These are phyloP conservation scores for Lagocephalus sceleratus DNA, from an alignment of 2,797 vertebrate species.

Conservation along the genomic window DNA sequence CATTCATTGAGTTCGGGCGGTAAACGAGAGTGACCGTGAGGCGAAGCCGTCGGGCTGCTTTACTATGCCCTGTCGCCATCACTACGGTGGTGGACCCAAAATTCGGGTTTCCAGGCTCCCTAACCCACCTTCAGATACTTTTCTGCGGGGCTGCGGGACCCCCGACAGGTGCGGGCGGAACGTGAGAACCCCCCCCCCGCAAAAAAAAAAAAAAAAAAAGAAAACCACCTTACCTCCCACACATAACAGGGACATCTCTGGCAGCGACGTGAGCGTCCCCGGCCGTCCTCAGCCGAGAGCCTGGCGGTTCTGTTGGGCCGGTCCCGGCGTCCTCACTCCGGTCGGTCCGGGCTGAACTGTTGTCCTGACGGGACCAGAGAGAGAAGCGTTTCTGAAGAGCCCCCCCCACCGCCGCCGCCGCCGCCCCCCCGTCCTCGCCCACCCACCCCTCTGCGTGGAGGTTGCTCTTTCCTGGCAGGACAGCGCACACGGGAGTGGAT, in stretches of 20 bases:
- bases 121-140: slow-evolving; percentile 35
- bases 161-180: slow-evolving; percentile 17
- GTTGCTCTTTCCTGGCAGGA: slow-evolving; percentile 46
- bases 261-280: slow-evolving; percentile 59
- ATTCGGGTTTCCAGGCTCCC: no score
- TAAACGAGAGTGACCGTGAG: slow-evolving; percentile 6
- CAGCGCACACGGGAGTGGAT: slow-evolving; percentile 43
- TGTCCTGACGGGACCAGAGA: slow-evolving; percentile 20
- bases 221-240: slow-evolving; percentile 85
- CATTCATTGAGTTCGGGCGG: slow-evolving; percentile 9
- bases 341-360: not conserved
- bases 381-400: slow-evolving; percentile 27
- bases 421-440: no score
- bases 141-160: slow-evolving; percentile 35
- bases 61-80: not conserved
- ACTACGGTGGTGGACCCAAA: no score
- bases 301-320: slow-evolving; percentile 60
- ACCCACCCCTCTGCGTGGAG: slow-evolving; percentile 24
- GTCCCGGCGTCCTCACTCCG: slow-evolving; percentile 14
- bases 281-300: slow-evolving; percentile 64
- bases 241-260: slow-evolving; percentile 89
- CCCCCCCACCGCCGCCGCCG: no score
- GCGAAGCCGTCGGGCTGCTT: not conserved
- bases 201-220: no score
- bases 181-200: not conserved